Evolutionary conservation across 2,113 vertebrate species (phyloP).

Genomic region (Halichoerus grypus): DNA sequence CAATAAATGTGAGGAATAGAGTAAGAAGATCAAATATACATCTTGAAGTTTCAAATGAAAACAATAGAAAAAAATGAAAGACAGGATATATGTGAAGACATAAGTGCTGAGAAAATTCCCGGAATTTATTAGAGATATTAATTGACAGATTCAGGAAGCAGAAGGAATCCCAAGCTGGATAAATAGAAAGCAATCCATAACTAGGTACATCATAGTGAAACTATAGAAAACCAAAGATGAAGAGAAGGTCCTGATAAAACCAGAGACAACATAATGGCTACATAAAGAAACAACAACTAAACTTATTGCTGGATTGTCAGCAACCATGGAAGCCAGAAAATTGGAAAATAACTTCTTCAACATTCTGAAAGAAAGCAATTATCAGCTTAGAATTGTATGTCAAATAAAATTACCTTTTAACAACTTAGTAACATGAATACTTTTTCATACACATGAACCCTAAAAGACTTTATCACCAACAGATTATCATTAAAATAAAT

Average conservation of each 20-base stretch:
- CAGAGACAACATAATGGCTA: neutral
- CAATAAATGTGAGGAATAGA: neutral
- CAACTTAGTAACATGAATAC: neutral
- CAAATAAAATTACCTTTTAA: neutral
- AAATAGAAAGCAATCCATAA: neutral
- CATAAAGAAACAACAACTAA: neutral
- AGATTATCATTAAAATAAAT: constrained; percentile 9
- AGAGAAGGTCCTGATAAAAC: neutral
- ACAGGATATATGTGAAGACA: neutral
- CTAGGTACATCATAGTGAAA: neutral
- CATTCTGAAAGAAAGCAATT: neutral
- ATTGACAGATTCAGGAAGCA: neutral
- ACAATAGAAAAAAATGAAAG: neutral
- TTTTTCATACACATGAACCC: neutral
- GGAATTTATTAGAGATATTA: neutral
- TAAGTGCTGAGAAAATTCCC: neutral
- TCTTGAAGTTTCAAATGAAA: constrained; percentile 7
- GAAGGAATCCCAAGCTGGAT: neutral
- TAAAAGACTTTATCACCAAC: neutral
- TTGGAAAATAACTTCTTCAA: neutral
- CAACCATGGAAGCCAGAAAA: neutral
- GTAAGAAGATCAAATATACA: neutral
- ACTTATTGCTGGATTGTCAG: neutral
- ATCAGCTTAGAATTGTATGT: neutral
- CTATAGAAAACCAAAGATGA: neutral